Base-by-base conservation (phyloP, 2,797 vertebrate species). In the Phalanger gymnotis region DNA sequence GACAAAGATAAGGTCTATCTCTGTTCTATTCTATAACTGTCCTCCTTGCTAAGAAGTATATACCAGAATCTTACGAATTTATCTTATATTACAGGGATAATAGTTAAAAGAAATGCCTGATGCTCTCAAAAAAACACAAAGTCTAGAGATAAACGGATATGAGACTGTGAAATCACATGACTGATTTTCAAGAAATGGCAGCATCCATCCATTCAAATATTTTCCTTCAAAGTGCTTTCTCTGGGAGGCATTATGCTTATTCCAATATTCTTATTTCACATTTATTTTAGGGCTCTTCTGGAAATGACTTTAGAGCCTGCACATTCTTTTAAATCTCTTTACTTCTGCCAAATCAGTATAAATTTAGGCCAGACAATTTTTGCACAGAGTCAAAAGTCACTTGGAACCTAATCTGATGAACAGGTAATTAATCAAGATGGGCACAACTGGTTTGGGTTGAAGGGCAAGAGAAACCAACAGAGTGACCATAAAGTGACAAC, bases 291-390 rank as follows among this genome's bases (percentile, higher is more conserved):
- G 40, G 25, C 19, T 47, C 6, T 87, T 87, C n/a, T 87, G 40
- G 10, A 87, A 27, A 4, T 47, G 73, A 40, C 22, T 81, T 40
- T 11, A 47, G 7, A 47, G n/a, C 6, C n/a, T 73, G 16, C 5
- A 66, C 4, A n/a, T n/a, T 66, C 31, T 66, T 66, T 58, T 30
- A 58, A 11, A 30, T 58, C 9, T 16, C 19, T 22, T 53, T 40
- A 51, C 4, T 0, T 14, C 53, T 0, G 0, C 31, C 28, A 9
- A 28, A 11, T 1, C 9, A 25, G 10, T 0, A 14, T 0, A 47
- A 30, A 47, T 34, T 57, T 81, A 19, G 0, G 30, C 16, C 2
- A 40, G 34, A 34, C 2, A 2, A 53, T 30, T 34, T 90, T 22
- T 34, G 7, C 1, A 54, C 4, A 1, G 0, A 12, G n/a, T 12